phyloP scores from a whole-genome alignment of 2,888 invertebrate species.

The Morpho deidamia region DNA sequence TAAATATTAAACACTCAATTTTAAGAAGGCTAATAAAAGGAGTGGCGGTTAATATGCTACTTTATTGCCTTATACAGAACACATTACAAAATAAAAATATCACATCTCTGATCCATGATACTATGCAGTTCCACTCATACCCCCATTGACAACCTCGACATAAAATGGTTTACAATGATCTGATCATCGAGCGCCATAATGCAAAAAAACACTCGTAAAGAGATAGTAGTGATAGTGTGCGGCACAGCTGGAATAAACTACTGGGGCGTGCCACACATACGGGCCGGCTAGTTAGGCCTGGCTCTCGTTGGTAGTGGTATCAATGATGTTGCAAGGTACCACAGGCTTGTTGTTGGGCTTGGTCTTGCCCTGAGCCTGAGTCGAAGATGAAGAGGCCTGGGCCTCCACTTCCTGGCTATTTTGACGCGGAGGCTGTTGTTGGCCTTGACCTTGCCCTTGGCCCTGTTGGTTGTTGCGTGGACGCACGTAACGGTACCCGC shows the following conservation, averaged over 20 bases:
- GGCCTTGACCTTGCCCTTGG: conserved; percentile 29
- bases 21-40: conserved; percentile 12
- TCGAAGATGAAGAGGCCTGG: conserved; percentile 38
- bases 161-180: conserved; percentile 23
- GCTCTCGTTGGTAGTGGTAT: conserved; percentile 72
- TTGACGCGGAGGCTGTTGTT: conserved; percentile 40
- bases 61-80: conserved; percentile 36
- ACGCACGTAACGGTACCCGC: conserved; percentile 61
- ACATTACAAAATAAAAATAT: conserved; percentile 63
- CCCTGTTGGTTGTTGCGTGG: conserved; percentile 55
- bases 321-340: conserved; percentile 50
- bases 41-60: conserved; percentile 22
- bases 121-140: conserved; percentile 58
- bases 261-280: conserved; percentile 47
- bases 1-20: conserved; percentile 28
- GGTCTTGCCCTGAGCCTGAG: conserved; percentile 52
- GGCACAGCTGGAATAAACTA: conserved; percentile 62
- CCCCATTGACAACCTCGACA: conserved; percentile 37
- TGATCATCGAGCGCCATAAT: conserved; percentile 25
- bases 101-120: conserved; percentile 71
- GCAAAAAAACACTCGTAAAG: conserved; percentile 50
- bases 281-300: conserved; percentile 55
- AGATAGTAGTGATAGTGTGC: conserved; percentile 25
- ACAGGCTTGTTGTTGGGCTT: conserved; percentile 51
- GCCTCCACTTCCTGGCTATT: conserved; percentile 55